Evolutionary conservation across 2,797 vertebrate species (phyloP).

Genomic region (Lagorchestes hirsutus): DNA sequence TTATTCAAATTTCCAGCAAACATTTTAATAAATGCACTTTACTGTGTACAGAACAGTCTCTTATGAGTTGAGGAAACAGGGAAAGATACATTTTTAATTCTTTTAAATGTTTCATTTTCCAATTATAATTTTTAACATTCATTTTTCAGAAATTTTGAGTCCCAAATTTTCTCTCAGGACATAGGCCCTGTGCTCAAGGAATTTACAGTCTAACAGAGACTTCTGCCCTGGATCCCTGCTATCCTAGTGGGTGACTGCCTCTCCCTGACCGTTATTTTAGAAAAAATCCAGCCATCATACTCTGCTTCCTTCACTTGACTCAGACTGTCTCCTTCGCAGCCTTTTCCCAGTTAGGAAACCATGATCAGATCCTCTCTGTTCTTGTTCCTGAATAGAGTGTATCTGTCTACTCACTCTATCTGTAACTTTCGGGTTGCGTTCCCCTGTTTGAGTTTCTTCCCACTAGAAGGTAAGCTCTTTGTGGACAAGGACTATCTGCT

Average conservation of each 20-base stretch:
- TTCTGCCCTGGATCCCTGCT: neutral
- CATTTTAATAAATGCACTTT: neutral
- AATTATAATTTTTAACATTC: neutral
- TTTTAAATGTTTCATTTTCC: neutral
- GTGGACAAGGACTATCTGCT: neutral
- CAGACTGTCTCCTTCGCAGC: neutral
- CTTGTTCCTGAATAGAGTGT: neutral
- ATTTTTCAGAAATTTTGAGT: neutral
- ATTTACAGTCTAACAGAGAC: neutral
- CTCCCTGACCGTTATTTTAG: neutral
- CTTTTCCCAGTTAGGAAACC: neutral
- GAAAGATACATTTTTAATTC: neutral
- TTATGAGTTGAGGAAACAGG: neutral
- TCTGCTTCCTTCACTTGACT: neutral
- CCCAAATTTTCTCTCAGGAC: neutral
- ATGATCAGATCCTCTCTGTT: neutral
- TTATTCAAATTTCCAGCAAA: neutral
- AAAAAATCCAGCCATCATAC: neutral
- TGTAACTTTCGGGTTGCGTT: neutral
- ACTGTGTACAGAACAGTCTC: neutral
- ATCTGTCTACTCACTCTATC: neutral
- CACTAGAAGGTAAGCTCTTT: neutral
- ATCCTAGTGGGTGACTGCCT: neutral
- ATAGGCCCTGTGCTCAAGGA: neutral
- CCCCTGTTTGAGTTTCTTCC: neutral